Conservation (phyloP, 2,797 vertebrate genomes). For the Notolabrus celidotus region DNA sequence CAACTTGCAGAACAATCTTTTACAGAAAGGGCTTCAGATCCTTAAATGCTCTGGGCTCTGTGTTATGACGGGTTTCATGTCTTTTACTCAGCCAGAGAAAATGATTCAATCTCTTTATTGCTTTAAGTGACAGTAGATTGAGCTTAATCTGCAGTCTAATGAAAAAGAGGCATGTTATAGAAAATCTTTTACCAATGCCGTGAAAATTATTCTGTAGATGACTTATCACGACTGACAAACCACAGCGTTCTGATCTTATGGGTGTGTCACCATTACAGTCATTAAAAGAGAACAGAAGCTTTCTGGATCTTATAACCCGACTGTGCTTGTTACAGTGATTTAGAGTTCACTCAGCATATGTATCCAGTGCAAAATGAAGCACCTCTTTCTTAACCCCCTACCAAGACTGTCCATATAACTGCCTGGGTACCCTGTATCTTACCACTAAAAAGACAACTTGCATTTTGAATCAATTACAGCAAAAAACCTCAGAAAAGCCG, state of each 20-base stretch:
- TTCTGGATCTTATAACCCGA: conserved; percentile 33
- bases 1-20: conserved; percentile 18
- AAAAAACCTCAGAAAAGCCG: conserved; percentile 76
- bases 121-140: conserved; percentile 50
- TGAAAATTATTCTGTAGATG: conserved; percentile 43
- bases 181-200: conserved; percentile 45
- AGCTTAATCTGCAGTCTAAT: conserved; percentile 59
- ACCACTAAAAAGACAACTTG: conserved; percentile 78
- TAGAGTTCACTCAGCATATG: conserved; percentile 42
- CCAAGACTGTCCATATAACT: conserved; percentile 38
- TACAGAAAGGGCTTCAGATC: conserved; percentile 28
- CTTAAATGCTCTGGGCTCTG: conserved; percentile 35
- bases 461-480: conserved; percentile 84
- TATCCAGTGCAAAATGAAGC: conserved; percentile 42
- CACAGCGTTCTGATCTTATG: conserved; percentile 44
- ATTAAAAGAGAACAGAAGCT: conserved; percentile 48
- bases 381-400: conserved; percentile 34
- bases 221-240: conserved; percentile 50
- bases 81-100: conserved; percentile 40
- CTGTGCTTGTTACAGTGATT: conserved; percentile 33
- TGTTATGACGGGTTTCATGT: conserved; percentile 33
- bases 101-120: conserved; percentile 52
- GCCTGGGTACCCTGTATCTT: conserved; percentile 64
- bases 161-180: conserved; percentile 49
- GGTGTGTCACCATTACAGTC: conserved; percentile 57